Percentiles rank a stretch among this genome's conserved stretches.
phyloP scores from a whole-genome alignment of 2,113 vertebrate genomes.

The Lepidothrix coronata region DNA sequence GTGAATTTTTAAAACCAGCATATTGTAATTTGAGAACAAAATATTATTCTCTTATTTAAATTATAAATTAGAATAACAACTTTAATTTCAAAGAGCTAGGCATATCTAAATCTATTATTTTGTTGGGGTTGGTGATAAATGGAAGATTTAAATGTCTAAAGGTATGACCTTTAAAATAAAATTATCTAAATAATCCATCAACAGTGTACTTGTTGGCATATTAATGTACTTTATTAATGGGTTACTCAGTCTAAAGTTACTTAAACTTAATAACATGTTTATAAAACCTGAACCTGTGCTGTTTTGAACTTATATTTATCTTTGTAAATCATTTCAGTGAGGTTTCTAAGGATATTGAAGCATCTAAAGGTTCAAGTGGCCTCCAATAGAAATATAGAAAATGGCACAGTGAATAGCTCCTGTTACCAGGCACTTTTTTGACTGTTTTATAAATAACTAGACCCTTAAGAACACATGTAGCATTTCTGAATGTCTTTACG shows the following conservation, averaged over 20 bases:
- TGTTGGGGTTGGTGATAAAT: neutral
- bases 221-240: neutral
- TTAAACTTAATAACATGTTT: neutral
- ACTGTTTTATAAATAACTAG: constrained; percentile 16
- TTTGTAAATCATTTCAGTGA: neutral
- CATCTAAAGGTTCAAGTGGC: neutral
- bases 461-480: neutral
- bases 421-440: neutral
- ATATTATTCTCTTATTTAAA: neutral
- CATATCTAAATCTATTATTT: neutral
- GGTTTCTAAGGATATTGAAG: neutral
- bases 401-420: neutral
- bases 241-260: neutral
- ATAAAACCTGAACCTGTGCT: neutral
- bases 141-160: neutral
- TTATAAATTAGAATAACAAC: neutral
- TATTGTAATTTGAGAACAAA: neutral
- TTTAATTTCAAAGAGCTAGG: neutral
- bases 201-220: neutral
- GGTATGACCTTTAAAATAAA: neutral
- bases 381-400: neutral
- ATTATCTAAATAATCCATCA: neutral
- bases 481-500: neutral
- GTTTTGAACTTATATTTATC: neutral
- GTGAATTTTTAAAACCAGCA: neutral